Evolutionary conservation across 2,113 vertebrate species (phyloP).

Genomic region (Ceyx cyanopectus): DNA sequence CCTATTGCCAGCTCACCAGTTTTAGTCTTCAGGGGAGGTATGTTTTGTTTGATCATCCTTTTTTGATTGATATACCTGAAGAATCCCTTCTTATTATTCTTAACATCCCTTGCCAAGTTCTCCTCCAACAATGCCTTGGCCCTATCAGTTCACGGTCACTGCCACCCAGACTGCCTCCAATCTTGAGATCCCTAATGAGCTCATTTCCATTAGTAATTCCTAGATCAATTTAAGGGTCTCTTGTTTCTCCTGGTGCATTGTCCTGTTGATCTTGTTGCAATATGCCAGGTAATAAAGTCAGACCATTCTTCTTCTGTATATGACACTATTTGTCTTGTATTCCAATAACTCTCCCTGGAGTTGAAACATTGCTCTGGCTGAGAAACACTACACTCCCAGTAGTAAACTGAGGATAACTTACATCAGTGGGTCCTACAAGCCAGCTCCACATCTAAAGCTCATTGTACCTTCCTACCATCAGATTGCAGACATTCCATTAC

Average conservation of each 20-base stretch:
- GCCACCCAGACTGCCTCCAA: no score
- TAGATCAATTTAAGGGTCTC: background rate
- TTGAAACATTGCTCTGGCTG: background rate
- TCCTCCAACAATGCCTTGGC: no score
- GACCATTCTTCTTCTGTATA: background rate
- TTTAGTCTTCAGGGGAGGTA: no score
- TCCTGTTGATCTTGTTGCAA: background rate
- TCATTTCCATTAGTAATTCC: no score
- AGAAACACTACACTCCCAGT: background rate
- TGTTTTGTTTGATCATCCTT: no score
- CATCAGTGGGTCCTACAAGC: background rate
- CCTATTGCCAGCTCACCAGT: no score
- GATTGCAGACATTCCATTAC: background rate
- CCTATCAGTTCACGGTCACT: no score
- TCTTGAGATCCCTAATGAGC: no score
- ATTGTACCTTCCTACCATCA: background rate
- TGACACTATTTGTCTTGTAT: accelerated
- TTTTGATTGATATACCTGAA: no score
- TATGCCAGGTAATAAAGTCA: accelerated
- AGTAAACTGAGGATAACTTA: background rate
- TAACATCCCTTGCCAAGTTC: no score
- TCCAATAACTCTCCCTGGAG: background rate
- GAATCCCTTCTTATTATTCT: no score
- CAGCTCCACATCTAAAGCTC: accelerated
- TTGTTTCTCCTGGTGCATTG: background rate